Base-by-base conservation (phyloP, 2,888 invertebrate genomes). In the Myopa testacea region DNA sequence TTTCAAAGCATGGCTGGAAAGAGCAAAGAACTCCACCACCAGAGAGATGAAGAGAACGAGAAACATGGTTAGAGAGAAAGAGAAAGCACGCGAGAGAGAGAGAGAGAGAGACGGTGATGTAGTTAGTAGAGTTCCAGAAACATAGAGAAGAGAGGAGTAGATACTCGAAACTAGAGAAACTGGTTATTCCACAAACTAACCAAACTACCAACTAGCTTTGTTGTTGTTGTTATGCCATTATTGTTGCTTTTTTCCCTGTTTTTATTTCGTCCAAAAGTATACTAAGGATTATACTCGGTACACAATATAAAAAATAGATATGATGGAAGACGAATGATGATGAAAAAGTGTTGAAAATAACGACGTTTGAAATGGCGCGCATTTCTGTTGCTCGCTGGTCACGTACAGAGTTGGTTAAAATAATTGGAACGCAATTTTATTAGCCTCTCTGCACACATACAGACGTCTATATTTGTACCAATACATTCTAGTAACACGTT, bases 321-420 rank as follows among this genome's bases (percentile, higher is more conserved):
- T 37, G 63, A 45, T 55, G 67, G 38, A 67, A 62, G 65, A 26
- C 26, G 38, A 40, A 63, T n/a, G 34, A 50, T 12, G 55, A 69
- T n/a, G 45, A 50, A 60, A 26, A 75, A 78, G 81, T 82, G 82
- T 75, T 83, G 81, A 84, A 82, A 82, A 84, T 84, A 85, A 83
- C 84, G 81, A 84, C 34, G 73, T 40, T 73, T 78, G 84, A 84
- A 84, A 84, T 85, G 84, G 84, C 84, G 85, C 85, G 85, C 83
- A 83, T 85, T 84, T 85, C 81, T 84, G 78, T 8, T 70, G 70
- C 70, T 75, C 55, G 70, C 45, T 84, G 85, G 85, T 85, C 85
- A 84, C 84, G 84, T 84, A 83, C 82, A 77, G 81, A 80, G 78
- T 82, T 82, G 78, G 80, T 79, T 80, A 81, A 83, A 83, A 81